Evolutionary conservation across 2,113 vertebrate genomes (phyloP), one percentile per base, ranked within the genome.

Genomic region (Hoplias malabaricus): DNA sequence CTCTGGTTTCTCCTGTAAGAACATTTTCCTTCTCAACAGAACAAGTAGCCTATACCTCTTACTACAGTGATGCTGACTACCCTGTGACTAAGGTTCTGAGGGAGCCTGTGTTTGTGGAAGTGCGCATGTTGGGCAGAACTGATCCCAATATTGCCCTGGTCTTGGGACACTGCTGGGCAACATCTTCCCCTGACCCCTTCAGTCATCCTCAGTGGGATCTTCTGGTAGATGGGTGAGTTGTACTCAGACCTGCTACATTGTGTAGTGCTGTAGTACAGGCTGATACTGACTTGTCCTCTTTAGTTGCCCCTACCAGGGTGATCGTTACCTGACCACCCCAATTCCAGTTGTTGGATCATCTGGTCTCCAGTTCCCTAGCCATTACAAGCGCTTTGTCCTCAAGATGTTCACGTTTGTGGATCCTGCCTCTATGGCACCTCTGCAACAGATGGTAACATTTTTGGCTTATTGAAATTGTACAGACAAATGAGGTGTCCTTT

Each of bases 141-240:
- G 91, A 92, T 23, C 87, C 90, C 2, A 88, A 88, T 57, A 59
- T 91, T 0, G 0, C 88, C 61, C 77, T 92, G 74, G 88, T 77
- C 29, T 79, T 92, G 82, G 89, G 89, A 36, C 79, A 72, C 75
- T 92, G 91, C 80, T 92, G 91, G 91, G 89, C 88, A 48, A 91
- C 91, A 0, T 23, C 85, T 7, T 59, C 16, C 1, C 69, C 84
- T 0, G 75, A 79, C 59, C 82, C 88, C 16, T 11, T 72, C 5
- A 84, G 88, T 43, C 13, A 83, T 10, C 90, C 88, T 9, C 89
- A 91, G 70, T 92, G 91, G 89, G 89, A 91, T 59, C 84, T 92
- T 43, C 79, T 91, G 8, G 21, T 86, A 27, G 21, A 43, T 34
- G 57, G 57, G 57, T 61, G 8, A 33, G 57, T n/a, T 61, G 48